Evolutionary conservation across 2,797 vertebrate species (phyloP), one percentile per base, ranked within the genome.

Genomic region (Protonibea diacanthus): DNA sequence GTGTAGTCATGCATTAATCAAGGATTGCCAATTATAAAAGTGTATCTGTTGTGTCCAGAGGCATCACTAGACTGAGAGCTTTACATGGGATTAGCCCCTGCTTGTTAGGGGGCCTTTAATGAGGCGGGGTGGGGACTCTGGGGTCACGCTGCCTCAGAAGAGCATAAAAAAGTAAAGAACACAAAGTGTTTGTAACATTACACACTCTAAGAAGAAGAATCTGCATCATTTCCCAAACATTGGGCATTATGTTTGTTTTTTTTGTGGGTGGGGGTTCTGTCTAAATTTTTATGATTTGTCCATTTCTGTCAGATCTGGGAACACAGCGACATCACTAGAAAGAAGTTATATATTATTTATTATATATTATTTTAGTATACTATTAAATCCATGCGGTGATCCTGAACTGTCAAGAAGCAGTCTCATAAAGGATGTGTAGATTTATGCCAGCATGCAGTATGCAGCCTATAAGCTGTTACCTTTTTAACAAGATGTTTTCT

Each of bases 1-100:
- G 78, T 55, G 57, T 76, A 80, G 74, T 78, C 84, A 82, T 80
- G 82, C 78, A 82, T 84, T 84, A 64, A 86, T 88, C 71, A 80
- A 40, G 60, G 60, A 52, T 70, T 78, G 67, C 79, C 82, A 84
- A 84, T 86, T 86, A 86, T 82, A 82, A 80, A 76, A 70, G 40
- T 70, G 27, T 73, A 53, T 77, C 40, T 86, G 74, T 71, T 67
- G 74, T 74, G 74, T 82, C 64, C 61, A 67, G 71, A 74, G 84
- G 63, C 81, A 75, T 62, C 73, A 69, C 70, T 27, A 40, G 57
- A 80, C 64, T 71, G 47, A 84, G 29, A 80, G 86, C 63, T 78
- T 75, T 81, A 58, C 48, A 42, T 61, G 71, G 77, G 74, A 83
- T 86, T 86, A 83, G 38, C 42, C 44, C 25, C 7, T 33, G 74